Base-by-base conservation (phyloP, 2,797 vertebrate genomes). In the Anisognathus igniventris region DNA sequence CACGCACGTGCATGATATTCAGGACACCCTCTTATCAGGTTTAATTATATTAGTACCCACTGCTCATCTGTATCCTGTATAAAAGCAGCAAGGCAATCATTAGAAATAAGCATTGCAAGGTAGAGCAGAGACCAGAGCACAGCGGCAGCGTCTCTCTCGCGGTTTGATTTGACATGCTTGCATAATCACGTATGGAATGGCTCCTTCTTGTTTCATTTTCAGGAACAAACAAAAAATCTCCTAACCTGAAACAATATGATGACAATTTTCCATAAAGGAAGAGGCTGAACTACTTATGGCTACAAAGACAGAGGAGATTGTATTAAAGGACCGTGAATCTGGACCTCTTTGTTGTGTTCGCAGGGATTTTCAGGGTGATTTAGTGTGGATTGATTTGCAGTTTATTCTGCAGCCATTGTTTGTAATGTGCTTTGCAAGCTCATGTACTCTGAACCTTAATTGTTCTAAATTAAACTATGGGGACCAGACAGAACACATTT, bases 381-480 rank as follows among this genome's bases (percentile, higher is more conserved):
- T 98, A 98, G 96, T 97, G 97, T 95, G 96, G 97, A 98, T 98
- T 98, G 98, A 98, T 98, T 98, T 98, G 96, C 97, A 97, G 97
- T 98, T 98, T 97, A 97, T 97, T 98, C 96, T 96, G 96, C 94
- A 97, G 97, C 97, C 95, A 97, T 97, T 98, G 98, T 98, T 98
- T 98, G 97, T 98, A 98, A 98, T 97, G 96, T 97, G 97, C 97
- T 98, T 98, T 98, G 97, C 97, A 97, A 98, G 98, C 97, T 97
- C 97, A 94, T 97, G 97, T 98, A 98, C 97, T 97, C 96, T 96
- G 97, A 97, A 97, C 97, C 95, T 97, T 98, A 98, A 98, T 97
- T 98, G 97, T 98, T 98, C 97, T 97, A 98, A 98, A 98, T 98
- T 98, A 98, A 98, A 98, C 98, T 98, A 96, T 97, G 91, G 97